Evolutionary conservation across 2,113 vertebrate species (phyloP), one percentile per base, ranked within the genome.

Genomic region (Atherinomorus stipes): DNA sequence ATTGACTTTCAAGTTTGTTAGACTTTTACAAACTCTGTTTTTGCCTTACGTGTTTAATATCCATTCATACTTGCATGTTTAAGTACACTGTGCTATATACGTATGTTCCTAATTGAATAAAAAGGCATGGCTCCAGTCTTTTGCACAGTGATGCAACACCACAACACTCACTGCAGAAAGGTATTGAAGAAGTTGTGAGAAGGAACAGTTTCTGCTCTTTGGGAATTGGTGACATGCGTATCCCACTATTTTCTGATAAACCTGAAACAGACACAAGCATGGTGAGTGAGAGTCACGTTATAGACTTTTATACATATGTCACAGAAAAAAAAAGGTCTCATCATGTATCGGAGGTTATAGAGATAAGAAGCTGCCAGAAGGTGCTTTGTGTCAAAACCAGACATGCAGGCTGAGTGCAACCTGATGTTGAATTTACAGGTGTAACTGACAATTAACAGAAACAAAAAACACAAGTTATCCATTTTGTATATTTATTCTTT

Each of bases 121-220:
- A 16, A 42, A 42, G 38, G 11, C 2, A 40, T 40, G 38, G 38
- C 38, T 40, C 9, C 10, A 42, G 44, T 5, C 18, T 19, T 19
- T 19, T 47, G 44, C 44, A 47, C 44, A 47, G 44, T 19, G 6
- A 18, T 47, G 5, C 28, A 53, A 78, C 38, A 59, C 38, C 4
- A 18, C 4, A 11, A 21, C 42, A 94, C 96, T 88, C 85, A 98
- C 97, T 88, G 65, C 97, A 98, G 76, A 94, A 99, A 0, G 97
- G 97, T 8, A 90, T 60, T 3, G 63, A 79, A 53, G 95, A 74
- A 2, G 93, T 88, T 0, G 97, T 98, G 70, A 93, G 75, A 61
- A 98, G 91, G 85, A 95, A 99, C 2, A 97, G 84, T 61, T 88
- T 94, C 64, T 95, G 93, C 86, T 96, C 94, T 82, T 76, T 90